Base-by-base conservation (phyloP, 2,888 invertebrate species). In the Polylopha cassiicola region DNA sequence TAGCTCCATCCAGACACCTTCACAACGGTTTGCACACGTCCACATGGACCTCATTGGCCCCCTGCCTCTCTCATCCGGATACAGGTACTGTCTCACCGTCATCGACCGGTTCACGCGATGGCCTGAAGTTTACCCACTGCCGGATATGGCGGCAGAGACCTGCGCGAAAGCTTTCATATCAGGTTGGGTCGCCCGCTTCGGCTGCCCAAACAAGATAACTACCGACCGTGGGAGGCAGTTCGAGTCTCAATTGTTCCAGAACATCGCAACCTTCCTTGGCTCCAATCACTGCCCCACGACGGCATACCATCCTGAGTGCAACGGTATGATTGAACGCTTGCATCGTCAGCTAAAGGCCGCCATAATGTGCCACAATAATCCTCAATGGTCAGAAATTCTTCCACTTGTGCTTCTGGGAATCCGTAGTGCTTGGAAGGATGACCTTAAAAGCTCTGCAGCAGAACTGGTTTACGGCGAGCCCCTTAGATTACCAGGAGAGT, bases 41-140 rank as follows among this genome's bases (percentile, higher is more conserved):
- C 73, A 80, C 48, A 53, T 81, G 2, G 74, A 82, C 48, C 49
- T 84, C 3, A 60, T 84, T 1, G 73, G 73, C 2, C 75, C 75
- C 0, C 43, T 78, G 5, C 68, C 73, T 9, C 4, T 37, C 2
- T 56, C 55, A 1, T 20, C 52, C 7, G 64, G 58, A 5, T 58
- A 43, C 32, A 43, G 48, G 2, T 74, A 73, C 39, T 52, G 58
- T 11, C 53, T 75, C 2, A 73, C 72, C 0, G 45, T 49, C 4
- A 46, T 65, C n/a, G 62, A 68, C 34, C 26, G 62, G 3, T 61
- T 51, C 32, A 61, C 72, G 1, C 46, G 66, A 9, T 67, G 70
- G 69, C 55, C 62, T 3, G 65, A 66, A 42, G 61, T 54, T 2
- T 38, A 52, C 7, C 67, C 71, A 1, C 10, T 69, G 3, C 5